Conservation (phyloP, 2,888 invertebrate species). For the Microchrysa polita region DNA sequence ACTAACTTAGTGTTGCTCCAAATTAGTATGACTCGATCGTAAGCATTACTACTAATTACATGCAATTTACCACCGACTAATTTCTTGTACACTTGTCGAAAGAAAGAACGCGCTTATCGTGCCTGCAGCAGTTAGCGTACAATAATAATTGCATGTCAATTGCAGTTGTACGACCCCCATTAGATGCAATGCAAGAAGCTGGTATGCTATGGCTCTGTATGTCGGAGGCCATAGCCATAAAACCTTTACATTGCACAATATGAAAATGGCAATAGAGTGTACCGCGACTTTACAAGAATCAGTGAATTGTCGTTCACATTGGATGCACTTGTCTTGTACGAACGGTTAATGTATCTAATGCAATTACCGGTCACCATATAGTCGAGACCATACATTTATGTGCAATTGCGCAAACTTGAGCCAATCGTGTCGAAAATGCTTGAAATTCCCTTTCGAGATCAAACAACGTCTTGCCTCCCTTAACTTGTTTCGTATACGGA, state of each 20-base stretch:
- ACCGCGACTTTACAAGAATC: neutral
- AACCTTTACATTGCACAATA: too few species aligned
- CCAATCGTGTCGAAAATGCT: neutral
- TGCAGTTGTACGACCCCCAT: conserved; percentile 2
- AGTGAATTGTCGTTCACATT: conserved; percentile 1
- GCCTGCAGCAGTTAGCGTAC: conserved; percentile 15
- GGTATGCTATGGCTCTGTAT: too few species aligned
- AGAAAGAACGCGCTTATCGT: neutral
- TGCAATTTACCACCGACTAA: conserved; percentile 26
- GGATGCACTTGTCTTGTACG: neutral
- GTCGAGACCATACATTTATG: neutral
- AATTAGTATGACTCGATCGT: conserved; percentile 17
- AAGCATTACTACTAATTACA: conserved; percentile 40
- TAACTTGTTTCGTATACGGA: too few species aligned
- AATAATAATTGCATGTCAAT: conserved; percentile 41
- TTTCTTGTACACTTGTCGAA: conserved; percentile 28
- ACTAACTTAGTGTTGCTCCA: conserved; percentile 9
- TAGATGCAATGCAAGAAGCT: too few species aligned
- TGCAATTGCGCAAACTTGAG: neutral
- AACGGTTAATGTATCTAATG: neutral
- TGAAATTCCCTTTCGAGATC: neutral
- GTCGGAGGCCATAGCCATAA: too few species aligned
- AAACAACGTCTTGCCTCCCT: neutral
- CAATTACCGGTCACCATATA: conserved; percentile 35
- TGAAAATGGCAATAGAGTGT: too few species aligned